These are phyloP conservation scores for Volucella inflata DNA, from an alignment of 2,888 invertebrate species.

Conservation along the genomic window DNA sequence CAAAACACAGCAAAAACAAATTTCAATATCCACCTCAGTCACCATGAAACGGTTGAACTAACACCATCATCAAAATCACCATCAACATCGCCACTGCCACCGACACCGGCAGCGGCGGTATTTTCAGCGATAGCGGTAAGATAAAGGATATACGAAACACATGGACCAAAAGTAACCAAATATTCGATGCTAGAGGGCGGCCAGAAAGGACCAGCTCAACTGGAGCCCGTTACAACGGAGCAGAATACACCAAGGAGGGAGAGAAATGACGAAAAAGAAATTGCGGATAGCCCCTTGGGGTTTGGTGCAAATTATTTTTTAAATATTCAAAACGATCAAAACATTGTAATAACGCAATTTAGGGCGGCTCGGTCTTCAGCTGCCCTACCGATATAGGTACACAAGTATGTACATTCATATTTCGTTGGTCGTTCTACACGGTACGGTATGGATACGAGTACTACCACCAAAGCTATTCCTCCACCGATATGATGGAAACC, in stretches of 20 bases:
- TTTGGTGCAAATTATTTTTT: slow-evolving; percentile 77
- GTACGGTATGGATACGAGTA: slow-evolving; percentile 43
- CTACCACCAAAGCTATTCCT: not conserved
- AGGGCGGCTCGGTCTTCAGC: slow-evolving; percentile 59
- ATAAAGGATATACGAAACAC: slow-evolving; percentile 70
- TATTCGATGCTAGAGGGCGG: slow-evolving; percentile 33
- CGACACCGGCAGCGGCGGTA: not conserved
- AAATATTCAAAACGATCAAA: slow-evolving; percentile 78
- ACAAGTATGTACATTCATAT: not conserved
- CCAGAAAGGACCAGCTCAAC: not conserved
- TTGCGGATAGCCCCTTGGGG: slow-evolving; percentile 74
- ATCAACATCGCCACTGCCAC: not conserved
- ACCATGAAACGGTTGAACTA: slow-evolving; percentile 50
- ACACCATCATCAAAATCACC: slow-evolving; percentile 18
- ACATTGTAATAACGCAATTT: slow-evolving; percentile 76
- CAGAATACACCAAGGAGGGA: not conserved
- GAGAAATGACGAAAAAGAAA: slow-evolving; percentile 62
- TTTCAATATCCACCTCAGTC: slow-evolving; percentile 69
- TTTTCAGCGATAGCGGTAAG: slow-evolving; percentile 41
- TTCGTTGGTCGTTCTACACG: slow-evolving; percentile 16
- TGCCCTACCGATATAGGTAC: not conserved
- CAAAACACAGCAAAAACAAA: slow-evolving; percentile 73
- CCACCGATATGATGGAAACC: not conserved
- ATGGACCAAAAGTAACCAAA: slow-evolving; percentile 72
- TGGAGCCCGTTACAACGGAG: slow-evolving; percentile 14